Conservation (phyloP, 2,113 vertebrate species). For the Desmodus rotundus region DNA sequence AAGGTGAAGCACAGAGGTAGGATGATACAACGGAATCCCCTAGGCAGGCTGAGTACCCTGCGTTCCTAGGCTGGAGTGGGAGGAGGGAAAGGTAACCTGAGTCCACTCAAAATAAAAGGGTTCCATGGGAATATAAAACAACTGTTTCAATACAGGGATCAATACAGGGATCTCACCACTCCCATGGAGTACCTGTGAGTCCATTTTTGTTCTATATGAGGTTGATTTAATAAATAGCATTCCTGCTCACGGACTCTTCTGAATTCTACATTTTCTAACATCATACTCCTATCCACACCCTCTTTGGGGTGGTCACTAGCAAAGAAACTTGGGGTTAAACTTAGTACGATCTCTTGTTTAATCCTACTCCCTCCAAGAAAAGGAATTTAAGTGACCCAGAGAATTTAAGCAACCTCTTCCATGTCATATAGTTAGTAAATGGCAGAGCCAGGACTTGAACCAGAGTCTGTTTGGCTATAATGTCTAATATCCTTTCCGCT, state of each 20-base stretch:
- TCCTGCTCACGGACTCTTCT: background rate
- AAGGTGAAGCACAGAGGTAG: background rate
- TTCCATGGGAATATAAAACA: background rate
- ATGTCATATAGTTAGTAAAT: background rate
- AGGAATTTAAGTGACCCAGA: background rate
- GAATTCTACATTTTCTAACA: background rate
- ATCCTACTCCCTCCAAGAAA: background rate
- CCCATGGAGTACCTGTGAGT: background rate
- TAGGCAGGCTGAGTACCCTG: background rate
- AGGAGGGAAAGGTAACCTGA: background rate
- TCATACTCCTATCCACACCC: background rate
- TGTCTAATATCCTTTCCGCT: background rate
- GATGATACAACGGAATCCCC: background rate
- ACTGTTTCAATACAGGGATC: background rate
- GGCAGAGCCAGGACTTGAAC: background rate
- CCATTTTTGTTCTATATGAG: background rate
- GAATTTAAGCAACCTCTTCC: background rate
- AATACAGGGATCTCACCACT: background rate
- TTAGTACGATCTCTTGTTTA: background rate
- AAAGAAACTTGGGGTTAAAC: slow-evolving; percentile 25
- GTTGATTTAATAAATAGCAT: background rate
- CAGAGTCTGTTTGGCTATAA: background rate
- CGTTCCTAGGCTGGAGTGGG: background rate
- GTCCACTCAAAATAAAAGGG: slow-evolving; percentile 15
- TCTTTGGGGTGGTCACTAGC: background rate